Evolutionary conservation across 2,113 vertebrate species (phyloP).

Genomic region (Sarotherodon lohbergeri): DNA sequence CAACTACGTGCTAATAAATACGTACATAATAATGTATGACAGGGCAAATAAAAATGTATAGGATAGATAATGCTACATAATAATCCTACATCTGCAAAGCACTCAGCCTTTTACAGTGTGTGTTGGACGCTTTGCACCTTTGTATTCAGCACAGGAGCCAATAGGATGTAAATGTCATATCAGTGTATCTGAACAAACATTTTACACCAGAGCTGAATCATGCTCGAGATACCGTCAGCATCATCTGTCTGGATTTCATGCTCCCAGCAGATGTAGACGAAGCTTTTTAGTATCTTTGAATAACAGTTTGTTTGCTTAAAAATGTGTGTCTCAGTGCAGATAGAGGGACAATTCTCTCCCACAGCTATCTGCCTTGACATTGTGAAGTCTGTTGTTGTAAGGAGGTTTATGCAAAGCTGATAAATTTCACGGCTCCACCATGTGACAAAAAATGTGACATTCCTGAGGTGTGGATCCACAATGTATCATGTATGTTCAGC

Average conservation of each 20-base stretch:
- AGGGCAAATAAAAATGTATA: not conserved
- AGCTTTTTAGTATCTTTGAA: conserved; percentile 79
- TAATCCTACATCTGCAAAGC: not conserved
- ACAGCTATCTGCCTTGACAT: conserved; percentile 71
- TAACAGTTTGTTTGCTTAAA: conserved; percentile 91
- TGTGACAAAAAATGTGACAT: conserved; percentile 96
- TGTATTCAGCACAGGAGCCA: not conserved
- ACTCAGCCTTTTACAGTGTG: not conserved
- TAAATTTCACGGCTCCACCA: conserved; percentile 88
- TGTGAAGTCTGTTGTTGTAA: conserved; percentile 81
- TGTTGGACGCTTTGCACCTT: not conserved
- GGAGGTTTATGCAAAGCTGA: conserved; percentile 81
- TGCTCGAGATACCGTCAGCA: conserved; percentile 54
- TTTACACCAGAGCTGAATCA: conserved; percentile 37
- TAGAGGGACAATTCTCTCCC: conserved; percentile 75
- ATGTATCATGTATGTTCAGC: conserved; percentile 75
- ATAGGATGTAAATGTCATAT: not conserved
- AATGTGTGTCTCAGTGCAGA: conserved; percentile 72
- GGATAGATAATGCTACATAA: not conserved
- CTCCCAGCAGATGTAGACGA: conserved; percentile 69
- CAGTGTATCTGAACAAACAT: conserved; percentile 51
- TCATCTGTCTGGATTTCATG: conserved; percentile 67
- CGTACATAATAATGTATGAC: not conserved
- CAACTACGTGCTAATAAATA: not conserved
- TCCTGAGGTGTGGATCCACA: conserved; percentile 73